A percentile compares a stretch with the other conserved stretches of the same genome.
These are phyloP conservation scores for Vanacampus margaritifer DNA, from an alignment of 2,113 vertebrate species.

Conservation along the genomic window DNA sequence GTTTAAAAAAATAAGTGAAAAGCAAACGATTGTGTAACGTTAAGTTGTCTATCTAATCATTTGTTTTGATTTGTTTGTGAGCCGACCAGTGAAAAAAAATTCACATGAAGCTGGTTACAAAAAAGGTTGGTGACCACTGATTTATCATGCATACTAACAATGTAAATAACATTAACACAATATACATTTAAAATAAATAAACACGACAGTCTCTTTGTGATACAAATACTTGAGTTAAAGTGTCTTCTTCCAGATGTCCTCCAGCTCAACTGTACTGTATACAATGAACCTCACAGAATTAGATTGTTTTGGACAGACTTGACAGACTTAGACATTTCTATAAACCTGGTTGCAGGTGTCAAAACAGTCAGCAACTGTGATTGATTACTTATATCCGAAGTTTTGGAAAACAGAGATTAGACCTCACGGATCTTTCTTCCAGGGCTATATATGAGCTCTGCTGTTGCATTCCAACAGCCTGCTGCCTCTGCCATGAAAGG, in stretches of 20 bases:
- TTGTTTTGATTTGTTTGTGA: too few relatives aligned
- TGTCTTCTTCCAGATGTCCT: neutral
- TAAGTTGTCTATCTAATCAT: too few relatives aligned
- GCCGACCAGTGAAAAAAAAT: too few relatives aligned
- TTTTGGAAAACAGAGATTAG: conserved; percentile 28
- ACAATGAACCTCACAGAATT: neutral
- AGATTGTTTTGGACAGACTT: neutral
- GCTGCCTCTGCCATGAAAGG: conserved; percentile 63
- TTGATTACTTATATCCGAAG: conserved; percentile 31
- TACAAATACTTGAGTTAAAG: neutral
- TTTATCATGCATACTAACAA: neutral
- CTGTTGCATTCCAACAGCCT: conserved; percentile 54
- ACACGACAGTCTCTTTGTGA: neutral
- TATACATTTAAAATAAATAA: neutral
- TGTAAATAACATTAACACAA: neutral
- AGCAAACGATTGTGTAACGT: too few relatives aligned
- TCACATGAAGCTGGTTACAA: neutral
- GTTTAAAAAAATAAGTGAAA: too few relatives aligned
- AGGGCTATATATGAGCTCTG: conserved; percentile 25
- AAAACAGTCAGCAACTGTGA: neutral
- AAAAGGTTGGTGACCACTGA: neutral
- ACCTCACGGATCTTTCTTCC: conserved; percentile 40
- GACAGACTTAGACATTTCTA: too few relatives aligned
- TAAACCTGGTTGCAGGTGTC: neutral
- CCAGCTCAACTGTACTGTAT: neutral